Base-by-base conservation (phyloP, 1,140 invertebrate species). In the Phocides pigmalion region DNA sequence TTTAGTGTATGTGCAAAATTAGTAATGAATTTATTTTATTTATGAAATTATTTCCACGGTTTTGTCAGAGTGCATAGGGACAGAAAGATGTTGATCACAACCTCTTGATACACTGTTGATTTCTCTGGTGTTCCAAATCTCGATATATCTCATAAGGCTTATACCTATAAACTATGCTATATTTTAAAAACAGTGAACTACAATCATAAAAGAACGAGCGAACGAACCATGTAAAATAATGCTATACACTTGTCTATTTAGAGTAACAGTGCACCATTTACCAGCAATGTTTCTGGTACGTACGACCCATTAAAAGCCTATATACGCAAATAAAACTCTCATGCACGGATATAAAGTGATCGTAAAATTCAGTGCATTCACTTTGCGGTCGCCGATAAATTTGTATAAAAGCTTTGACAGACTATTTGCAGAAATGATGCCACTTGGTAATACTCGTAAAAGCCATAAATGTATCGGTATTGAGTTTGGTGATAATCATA, bases 271-370 rank as follows among this genome's bases (percentile, higher is more conserved):
- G 73, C 68, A 77, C 77, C 76, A 77, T 84, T 85, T 80, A 82
- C 66, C 74, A 74, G 64, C 75, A 74, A 72, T 79, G 77, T 85
- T 71, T 78, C 81, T 84, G 82, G 81, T 84, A 83, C 72, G 66
- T 79, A 81, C 75, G 76, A 74, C 63, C 82, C 81, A 85, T 89
- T 88, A 87, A 90, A 87, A 70, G 82, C 76, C 77, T 84, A 84
- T 87, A 86, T 82, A 86, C 79, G 74, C 79, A 84, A 90, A 88
- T 88, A 88, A 90, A 88, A 86, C 80, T 81, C 76, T 64, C 76
- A 85, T 87, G 76, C 74, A 84, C 66, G 70, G 66, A 73, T 70
- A 82, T 87, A 84, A 88, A 87, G 53, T 68, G 74, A 76, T 82
- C 84, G 81, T 89, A 85, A 89, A 89, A 81, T 81, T 79, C 76